Conservation (phyloP, 2,888 invertebrate genomes). For the Sminthurides aquaticus region DNA sequence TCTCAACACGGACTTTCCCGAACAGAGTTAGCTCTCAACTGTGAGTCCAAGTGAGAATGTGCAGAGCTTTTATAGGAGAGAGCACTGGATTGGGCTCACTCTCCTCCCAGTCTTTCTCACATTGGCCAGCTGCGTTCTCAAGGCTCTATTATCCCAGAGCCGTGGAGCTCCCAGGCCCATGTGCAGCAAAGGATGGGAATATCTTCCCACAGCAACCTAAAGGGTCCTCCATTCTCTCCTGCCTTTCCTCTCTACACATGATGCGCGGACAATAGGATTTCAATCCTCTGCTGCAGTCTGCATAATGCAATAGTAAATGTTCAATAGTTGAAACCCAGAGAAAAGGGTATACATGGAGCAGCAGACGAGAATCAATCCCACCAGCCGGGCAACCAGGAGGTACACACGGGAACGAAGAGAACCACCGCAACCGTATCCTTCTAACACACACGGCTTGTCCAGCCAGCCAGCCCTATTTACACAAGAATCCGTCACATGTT, state of each 20-base stretch:
- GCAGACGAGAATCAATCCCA: too few species aligned
- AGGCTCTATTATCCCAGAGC: not conserved
- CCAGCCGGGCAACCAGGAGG: not conserved
- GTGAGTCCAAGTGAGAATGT: slow-evolving; percentile 15
- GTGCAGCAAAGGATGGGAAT: slow-evolving; percentile 10
- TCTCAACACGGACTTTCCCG: not conserved
- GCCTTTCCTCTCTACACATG: not conserved
- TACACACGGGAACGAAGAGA: not conserved
- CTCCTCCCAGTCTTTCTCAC: slow-evolving; percentile 27
- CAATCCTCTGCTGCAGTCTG: too few species aligned
- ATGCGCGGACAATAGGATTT: too few species aligned
- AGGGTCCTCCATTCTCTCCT: too few species aligned
- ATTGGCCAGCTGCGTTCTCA: slow-evolving; percentile 40
- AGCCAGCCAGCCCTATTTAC: not conserved
- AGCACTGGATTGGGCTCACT: slow-evolving; percentile 15
- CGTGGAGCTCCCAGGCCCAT: slow-evolving; percentile 7
- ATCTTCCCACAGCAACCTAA: too few species aligned
- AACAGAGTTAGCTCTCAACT: slow-evolving; percentile 7
- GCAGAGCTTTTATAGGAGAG: slow-evolving; percentile 21
- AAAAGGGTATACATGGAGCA: too few species aligned
- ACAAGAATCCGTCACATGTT: not conserved
- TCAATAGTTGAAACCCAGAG: too few species aligned
- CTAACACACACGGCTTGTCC: not conserved
- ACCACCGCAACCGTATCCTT: too few species aligned
- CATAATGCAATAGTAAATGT: too few species aligned